A percentile compares a stretch with the other conserved stretches of the same genome.
Conservation (phyloP, 2,888 invertebrate species). For the Zele albiditarsus region DNA sequence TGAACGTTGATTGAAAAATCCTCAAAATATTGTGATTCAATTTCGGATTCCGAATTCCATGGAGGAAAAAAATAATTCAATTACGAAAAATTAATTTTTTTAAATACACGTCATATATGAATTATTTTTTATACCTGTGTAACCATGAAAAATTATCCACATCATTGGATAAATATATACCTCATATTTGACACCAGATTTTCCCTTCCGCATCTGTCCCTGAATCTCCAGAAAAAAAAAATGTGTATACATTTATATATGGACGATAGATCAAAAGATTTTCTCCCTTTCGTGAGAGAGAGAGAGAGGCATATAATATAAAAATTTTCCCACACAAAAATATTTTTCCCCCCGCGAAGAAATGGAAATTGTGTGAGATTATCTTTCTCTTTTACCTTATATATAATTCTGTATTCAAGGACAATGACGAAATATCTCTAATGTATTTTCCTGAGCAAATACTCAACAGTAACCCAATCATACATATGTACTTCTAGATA, state of each 20-base stretch:
- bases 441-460: too few relatives aligned
- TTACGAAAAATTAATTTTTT: too few relatives aligned
- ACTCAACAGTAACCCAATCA: too few relatives aligned
- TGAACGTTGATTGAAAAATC: too few relatives aligned
- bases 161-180: conserved; percentile 9
- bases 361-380: background rate
- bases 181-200: background rate
- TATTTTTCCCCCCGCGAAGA: background rate
- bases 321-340: background rate
- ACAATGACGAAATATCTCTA: too few relatives aligned
- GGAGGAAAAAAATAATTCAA: too few relatives aligned
- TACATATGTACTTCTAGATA: too few relatives aligned
- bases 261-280: conserved; percentile 4
- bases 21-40: too few relatives aligned
- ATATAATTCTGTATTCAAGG: background rate
- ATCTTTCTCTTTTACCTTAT: background rate
- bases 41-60: too few relatives aligned
- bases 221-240: background rate
- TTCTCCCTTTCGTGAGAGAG: background rate
- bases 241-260: background rate
- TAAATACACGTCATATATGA: background rate
- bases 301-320: background rate
- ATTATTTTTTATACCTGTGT: background rate
- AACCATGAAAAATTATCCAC: background rate
- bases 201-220: background rate